phyloP scores from a whole-genome alignment of 2,113 vertebrate genomes.

The Junco hyemalis region DNA sequence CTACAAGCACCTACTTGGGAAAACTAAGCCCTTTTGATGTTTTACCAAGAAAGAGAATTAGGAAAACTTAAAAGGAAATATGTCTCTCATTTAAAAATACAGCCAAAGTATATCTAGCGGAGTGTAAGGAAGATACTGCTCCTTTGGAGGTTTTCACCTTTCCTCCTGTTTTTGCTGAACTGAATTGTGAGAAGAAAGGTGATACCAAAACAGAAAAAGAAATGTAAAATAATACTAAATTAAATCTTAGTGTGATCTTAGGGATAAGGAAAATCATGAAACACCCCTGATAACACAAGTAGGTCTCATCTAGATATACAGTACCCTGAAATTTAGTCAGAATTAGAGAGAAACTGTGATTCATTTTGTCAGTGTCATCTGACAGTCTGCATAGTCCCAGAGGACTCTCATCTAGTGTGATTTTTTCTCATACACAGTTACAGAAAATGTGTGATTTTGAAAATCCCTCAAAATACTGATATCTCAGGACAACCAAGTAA shows the following conservation, averaged over 20 bases:
- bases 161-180: not conserved
- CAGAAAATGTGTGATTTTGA: not conserved
- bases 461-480: not conserved
- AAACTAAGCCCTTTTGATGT: not conserved
- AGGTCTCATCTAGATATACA: not conserved
- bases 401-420: not conserved
- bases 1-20: not conserved
- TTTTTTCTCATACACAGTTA: not conserved
- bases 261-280: not conserved
- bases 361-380: not conserved
- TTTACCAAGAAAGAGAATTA: not conserved
- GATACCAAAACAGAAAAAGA: not conserved
- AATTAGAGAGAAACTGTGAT: slow-evolving; percentile 12
- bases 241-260: not conserved
- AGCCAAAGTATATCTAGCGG: not conserved
- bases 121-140: not conserved
- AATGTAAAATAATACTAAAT: not conserved
- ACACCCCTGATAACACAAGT: not conserved
- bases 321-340: not conserved
- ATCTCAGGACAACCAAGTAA: not conserved
- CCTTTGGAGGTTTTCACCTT: not conserved
- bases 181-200: not conserved
- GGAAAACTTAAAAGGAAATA: not conserved
- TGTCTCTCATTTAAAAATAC: not conserved
- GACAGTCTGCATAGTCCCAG: not conserved